Evolutionary conservation across 2,888 invertebrate species (phyloP).

Genomic region (Xestia c-nigrum): DNA sequence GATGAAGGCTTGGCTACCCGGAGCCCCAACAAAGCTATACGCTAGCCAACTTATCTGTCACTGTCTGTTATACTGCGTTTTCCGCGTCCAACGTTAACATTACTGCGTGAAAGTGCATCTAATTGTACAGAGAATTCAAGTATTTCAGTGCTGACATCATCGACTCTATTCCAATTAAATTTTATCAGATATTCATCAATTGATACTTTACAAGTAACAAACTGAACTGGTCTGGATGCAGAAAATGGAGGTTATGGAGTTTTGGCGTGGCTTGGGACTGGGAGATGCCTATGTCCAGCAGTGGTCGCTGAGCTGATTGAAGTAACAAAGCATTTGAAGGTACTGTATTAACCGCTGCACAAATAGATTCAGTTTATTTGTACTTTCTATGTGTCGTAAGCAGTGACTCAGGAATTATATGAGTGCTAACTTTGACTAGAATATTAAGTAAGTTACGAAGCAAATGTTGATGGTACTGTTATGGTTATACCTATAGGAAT

Average conservation of each 20-base stretch:
- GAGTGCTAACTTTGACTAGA: slow-evolving; percentile 17
- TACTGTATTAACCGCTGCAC: not conserved
- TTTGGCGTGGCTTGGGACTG: not conserved
- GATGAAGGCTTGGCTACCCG: not conserved
- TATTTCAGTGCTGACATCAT: slow-evolving; percentile 49
- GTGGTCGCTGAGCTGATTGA: not conserved
- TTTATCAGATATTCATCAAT: not conserved
- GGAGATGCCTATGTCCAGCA: not conserved
- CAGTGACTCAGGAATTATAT: slow-evolving; percentile 18
- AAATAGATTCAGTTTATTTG: slow-evolving; percentile 20
- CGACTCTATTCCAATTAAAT: slow-evolving; percentile 22
- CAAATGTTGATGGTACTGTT: not conserved
- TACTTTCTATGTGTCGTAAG: slow-evolving; percentile 50
- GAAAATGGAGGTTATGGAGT: too few relatives aligned
- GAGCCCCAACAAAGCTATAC: not conserved
- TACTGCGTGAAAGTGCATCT: slow-evolving; percentile 78
- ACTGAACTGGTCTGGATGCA: not conserved
- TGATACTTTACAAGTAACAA: not conserved
- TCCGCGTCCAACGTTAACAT: slow-evolving; percentile 25
- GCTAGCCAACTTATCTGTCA: slow-evolving; percentile 21
- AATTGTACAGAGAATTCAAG: slow-evolving; percentile 73
- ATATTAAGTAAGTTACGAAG: slow-evolving; percentile 35
- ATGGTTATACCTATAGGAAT: not conserved
- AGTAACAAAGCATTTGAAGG: not conserved
- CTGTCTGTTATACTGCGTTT: slow-evolving; percentile 16